phyloP scores from a whole-genome alignment of 2,888 invertebrate genomes.

The Caenorhabditis sp. region DNA sequence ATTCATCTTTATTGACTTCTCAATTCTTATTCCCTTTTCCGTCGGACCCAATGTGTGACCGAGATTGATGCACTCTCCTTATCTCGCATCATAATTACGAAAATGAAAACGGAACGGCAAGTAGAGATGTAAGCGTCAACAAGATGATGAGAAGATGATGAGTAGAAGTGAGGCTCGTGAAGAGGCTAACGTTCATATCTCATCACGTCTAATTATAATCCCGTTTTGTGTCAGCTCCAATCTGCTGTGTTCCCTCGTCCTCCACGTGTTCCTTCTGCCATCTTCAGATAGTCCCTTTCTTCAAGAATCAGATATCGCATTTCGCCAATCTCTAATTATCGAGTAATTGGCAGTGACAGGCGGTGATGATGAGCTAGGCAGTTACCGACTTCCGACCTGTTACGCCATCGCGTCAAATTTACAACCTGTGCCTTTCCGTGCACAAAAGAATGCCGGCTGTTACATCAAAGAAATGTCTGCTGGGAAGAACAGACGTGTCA shows the following conservation, averaged over 20 bases:
- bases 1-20: constrained; percentile 65
- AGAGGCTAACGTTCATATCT: constrained; percentile 57
- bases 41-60: constrained; percentile 31
- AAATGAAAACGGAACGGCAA: constrained; percentile 43
- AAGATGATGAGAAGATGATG: constrained; percentile 56
- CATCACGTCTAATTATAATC: constrained; percentile 64
- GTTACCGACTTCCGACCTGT: constrained; percentile 63
- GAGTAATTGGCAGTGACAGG: constrained; percentile 57
- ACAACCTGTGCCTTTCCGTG: constrained; percentile 28
- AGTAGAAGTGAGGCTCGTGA: constrained; percentile 32
- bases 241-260: constrained; percentile 27
- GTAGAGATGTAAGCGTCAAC: constrained; percentile 55
- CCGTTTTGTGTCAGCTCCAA: constrained; percentile 58
- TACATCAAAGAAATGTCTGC: constrained; percentile 45
- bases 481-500: constrained; percentile 12
- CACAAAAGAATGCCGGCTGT: constrained; percentile 35
- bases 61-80: constrained; percentile 57
- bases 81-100: constrained; percentile 57
- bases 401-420: constrained; percentile 63
- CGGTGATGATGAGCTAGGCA: no score
- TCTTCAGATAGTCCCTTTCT: constrained; percentile 10
- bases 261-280: constrained; percentile 42
- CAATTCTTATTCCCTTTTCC: constrained; percentile 28
- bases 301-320: constrained; percentile 40
- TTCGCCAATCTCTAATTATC: constrained; percentile 50